Base-by-base conservation (phyloP, 2,113 vertebrate genomes). In the Eublepharis macularius region DNA sequence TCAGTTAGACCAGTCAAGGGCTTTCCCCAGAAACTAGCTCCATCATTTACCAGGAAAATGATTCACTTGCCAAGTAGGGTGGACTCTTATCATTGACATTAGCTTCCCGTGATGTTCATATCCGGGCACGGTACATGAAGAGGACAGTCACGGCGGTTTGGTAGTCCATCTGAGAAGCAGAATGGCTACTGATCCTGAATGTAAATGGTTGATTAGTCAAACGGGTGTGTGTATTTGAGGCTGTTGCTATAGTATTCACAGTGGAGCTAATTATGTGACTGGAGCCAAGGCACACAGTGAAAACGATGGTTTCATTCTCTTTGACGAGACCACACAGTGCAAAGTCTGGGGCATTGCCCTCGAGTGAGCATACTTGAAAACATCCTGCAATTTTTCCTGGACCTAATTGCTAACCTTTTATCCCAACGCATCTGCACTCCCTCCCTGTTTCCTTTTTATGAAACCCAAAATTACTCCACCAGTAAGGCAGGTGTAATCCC, bases 191-290 rank as follows among this genome's bases (percentile, higher is more conserved):
- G 88, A 86, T 90, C 84, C 88, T 85, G 85, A 86, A 89, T 90
- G 77, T 91, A 91, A 93, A 88, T 81, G 90, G 84, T 82, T 91
- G 89, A 91, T 92, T 92, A 92, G 92, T 92, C 91, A 95, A 85
- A 91, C 87, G 92, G 69, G 86, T 90, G 93, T 93, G 93, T 93
- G 93, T 94, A 86, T 57, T 86, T 88, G 87, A 91, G 86, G 83
- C 76, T 41, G 92, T 94, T 94, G 92, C 92, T 94, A 92, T 82
- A 90, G 43, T 79, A 16, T 83, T 81, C 45, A 41, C 72, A 92
- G 91, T 89, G 91, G 91, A 95, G 92, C 87, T 94, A 94, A 92
- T 92, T 91, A 88, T 73, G 7, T 92, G 90, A 94, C 92, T 94
- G 93, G 90, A 90, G 89, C 86, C 86, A 32, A 76, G 86, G 26